Evolutionary conservation across 1,140 invertebrate genomes (phyloP).

Genomic region (Manduca sexta): DNA sequence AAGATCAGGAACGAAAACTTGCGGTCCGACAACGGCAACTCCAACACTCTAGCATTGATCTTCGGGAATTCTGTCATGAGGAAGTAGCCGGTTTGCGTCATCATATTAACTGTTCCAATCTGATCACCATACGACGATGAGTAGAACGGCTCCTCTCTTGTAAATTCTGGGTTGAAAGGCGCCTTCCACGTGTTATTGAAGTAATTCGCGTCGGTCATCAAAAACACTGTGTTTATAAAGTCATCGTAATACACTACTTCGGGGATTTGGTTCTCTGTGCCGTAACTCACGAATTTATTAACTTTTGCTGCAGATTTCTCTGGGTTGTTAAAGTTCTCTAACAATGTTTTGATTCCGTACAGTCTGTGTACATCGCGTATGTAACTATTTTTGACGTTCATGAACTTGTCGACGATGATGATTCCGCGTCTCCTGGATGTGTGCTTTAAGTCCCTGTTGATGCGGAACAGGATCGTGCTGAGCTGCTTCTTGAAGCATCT

Average conservation of each 20-base stretch:
- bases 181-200: conserved; percentile 82
- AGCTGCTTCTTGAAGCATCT: conserved; percentile 39
- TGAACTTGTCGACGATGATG: conserved; percentile 37
- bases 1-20: conserved; percentile 78
- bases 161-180: conserved; percentile 75
- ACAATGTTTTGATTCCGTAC: conserved; percentile 30
- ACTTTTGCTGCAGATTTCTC: conserved; percentile 21
- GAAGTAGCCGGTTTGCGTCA: conserved; percentile 59
- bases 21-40: conserved; percentile 78
- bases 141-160: conserved; percentile 63
- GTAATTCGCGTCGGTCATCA: conserved; percentile 81
- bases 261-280: conserved; percentile 26
- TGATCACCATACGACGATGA: conserved; percentile 36
- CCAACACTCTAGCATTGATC: conserved; percentile 74
- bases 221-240: conserved; percentile 71
- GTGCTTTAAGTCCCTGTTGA: conserved; percentile 25
- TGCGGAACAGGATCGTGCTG: conserved; percentile 29
- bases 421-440: conserved; percentile 30
- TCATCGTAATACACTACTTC: conserved; percentile 43
- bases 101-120: conserved; percentile 64
- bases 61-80: conserved; percentile 42
- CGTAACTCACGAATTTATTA: conserved; percentile 29
- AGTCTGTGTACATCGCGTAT: conserved; percentile 23
- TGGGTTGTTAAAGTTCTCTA: conserved; percentile 32
- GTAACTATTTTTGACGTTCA: conserved; percentile 35